A percentile compares a stretch with the other conserved stretches of the same genome.
Evolutionary conservation across 1,140 invertebrate species (phyloP).

Genomic region (Paraescarpia echinospica): DNA sequence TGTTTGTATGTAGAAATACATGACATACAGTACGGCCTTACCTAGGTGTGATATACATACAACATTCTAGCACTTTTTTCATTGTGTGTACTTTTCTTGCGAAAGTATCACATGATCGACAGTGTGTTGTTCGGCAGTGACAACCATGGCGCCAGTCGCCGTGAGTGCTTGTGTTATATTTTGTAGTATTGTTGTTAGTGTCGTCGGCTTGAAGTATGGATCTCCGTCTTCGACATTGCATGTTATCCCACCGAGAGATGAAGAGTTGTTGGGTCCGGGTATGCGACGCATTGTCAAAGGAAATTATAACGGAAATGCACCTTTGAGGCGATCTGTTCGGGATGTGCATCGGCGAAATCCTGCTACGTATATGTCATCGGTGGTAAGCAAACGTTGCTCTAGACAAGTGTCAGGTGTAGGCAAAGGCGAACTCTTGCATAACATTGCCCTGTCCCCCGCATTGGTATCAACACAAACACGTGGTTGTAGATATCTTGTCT

Average conservation of each 20-base stretch:
- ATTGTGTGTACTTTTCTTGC: neutral
- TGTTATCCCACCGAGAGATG: neutral
- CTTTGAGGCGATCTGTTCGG: neutral
- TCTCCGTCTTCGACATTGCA: neutral
- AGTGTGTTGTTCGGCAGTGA: neutral
- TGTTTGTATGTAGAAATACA: too few species aligned
- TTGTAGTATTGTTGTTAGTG: neutral
- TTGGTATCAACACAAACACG: neutral
- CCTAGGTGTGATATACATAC: too few species aligned
- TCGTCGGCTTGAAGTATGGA: neutral
- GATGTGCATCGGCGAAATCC: neutral
- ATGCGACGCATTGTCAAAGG: neutral
- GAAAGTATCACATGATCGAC: neutral
- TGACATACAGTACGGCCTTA: too few species aligned
- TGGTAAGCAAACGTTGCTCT: constrained; percentile 1
- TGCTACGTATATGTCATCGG: neutral
- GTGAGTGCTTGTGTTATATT: neutral
- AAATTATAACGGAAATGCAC: neutral
- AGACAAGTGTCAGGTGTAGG: neutral
- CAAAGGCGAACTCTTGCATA: neutral
- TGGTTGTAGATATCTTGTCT: neutral
- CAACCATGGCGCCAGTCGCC: neutral
- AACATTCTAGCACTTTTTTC: neutral
- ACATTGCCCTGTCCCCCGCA: neutral
- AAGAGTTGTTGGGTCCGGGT: neutral